Conservation (phyloP, 2,113 vertebrate genomes). For the Callopanchax toddi region DNA sequence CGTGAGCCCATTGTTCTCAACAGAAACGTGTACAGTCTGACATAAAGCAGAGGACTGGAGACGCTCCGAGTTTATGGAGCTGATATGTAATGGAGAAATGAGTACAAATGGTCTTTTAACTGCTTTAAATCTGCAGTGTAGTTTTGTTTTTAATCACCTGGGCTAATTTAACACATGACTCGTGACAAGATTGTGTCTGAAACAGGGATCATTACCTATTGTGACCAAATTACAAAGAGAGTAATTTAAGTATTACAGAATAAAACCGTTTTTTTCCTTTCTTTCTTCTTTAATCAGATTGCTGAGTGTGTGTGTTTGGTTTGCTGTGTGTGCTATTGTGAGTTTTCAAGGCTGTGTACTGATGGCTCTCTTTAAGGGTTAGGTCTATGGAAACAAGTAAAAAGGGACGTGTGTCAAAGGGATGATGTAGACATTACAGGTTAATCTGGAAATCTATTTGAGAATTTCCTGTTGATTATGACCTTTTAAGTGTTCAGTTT, state of each 20-base stretch:
- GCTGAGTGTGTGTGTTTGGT: no score
- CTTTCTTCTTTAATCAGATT: no score
- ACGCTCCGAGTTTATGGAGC: neutral
- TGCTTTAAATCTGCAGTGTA: neutral
- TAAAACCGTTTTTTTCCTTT: neutral
- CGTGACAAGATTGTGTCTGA: neutral
- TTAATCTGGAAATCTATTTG: no score
- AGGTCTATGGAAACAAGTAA: no score
- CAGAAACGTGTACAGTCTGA: neutral
- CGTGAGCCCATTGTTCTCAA: neutral
- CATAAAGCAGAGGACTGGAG: neutral
- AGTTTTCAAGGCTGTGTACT: no score
- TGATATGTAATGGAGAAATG: slow-evolving; percentile 1
- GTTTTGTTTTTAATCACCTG: neutral
- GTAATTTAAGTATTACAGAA: neutral
- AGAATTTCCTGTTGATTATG: no score
- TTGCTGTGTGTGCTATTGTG: no score
- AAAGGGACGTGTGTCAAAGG: no score
- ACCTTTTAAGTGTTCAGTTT: no score
- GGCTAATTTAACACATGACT: neutral
- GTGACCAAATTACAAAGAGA: neutral
- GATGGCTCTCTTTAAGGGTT: no score
- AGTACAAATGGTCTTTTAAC: neutral
- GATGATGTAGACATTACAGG: no score
- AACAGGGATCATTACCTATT: neutral